phyloP scores from a whole-genome alignment of 2,888 invertebrate genomes.

The Pyrrhia umbra region DNA sequence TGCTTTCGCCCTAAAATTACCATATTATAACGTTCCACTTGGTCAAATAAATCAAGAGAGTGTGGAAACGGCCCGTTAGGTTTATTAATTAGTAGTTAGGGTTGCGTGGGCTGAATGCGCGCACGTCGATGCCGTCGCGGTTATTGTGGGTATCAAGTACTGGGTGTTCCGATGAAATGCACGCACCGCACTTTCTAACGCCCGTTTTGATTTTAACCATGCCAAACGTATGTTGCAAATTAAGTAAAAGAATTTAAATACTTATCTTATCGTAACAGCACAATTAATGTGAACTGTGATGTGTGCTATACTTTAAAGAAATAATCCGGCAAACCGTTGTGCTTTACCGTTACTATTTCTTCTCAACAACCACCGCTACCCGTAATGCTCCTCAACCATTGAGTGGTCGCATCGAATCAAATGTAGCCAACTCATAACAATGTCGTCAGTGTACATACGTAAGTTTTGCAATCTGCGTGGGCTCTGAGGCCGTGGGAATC shows the following conservation, averaged over 20 bases:
- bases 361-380: constrained; percentile 47
- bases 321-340: constrained; percentile 32
- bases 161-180: constrained; percentile 72
- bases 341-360: constrained; percentile 51
- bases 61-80: constrained; percentile 80
- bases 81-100: constrained; percentile 83
- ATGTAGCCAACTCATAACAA: constrained; percentile 62
- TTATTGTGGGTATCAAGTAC: constrained; percentile 78
- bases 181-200: constrained; percentile 71
- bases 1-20: constrained; percentile 51
- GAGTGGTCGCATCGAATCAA: constrained; percentile 47
- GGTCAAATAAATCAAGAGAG: constrained; percentile 77
- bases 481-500: constrained; percentile 85
- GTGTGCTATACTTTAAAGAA: constrained; percentile 32
- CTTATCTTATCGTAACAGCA: constrained; percentile 20
- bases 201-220: constrained; percentile 30
- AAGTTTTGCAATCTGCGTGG: constrained; percentile 74
- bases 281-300: constrained; percentile 15
- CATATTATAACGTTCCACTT: constrained; percentile 69
- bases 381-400: constrained; percentile 51
- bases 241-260: constrained; percentile 13
- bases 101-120: constrained; percentile 80
- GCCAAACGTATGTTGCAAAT: constrained; percentile 18
- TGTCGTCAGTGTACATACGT: constrained; percentile 69
- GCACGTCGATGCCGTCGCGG: constrained; percentile 66